These are phyloP conservation scores for Henricia sp. DNA, from an alignment of 53 echinoderm and acorn worm genomes.

Conservation along the genomic window DNA sequence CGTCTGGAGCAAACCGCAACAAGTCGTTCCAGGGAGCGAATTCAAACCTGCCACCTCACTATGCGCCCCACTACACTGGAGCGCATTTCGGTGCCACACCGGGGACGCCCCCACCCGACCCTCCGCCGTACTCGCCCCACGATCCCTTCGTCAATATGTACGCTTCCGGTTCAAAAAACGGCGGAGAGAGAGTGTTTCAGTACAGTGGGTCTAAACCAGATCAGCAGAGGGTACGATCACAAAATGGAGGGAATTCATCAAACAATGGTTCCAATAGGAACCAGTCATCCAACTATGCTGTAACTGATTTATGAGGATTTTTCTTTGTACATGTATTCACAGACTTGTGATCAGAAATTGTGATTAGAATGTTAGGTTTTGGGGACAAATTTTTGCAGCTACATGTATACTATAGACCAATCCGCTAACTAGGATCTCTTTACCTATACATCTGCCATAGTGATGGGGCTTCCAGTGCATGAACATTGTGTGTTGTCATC, in stretches of 20 bases:
- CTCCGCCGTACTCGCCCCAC: conserved; percentile 94
- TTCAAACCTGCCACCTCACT: conserved; percentile 54
- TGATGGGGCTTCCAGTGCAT: too few relatives aligned
- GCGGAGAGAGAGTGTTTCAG: conserved; percentile 31
- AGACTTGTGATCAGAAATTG: too few relatives aligned
- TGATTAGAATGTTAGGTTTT: too few relatives aligned
- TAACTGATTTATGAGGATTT: conserved; percentile 52
- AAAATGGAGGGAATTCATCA: not conserved
- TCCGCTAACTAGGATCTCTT: too few relatives aligned
- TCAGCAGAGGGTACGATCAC: conserved; percentile 26
- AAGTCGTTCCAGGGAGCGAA: conserved; percentile 20
- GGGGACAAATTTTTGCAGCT: too few relatives aligned
- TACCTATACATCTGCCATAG: too few relatives aligned
- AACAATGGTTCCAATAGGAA: conserved; percentile 2
- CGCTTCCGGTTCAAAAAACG: conserved; percentile 43
- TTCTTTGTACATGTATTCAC: too few relatives aligned
- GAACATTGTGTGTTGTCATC: too few relatives aligned
- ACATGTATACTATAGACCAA: too few relatives aligned
- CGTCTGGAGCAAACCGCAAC: not conserved
- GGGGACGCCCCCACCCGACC: conserved; percentile 73
- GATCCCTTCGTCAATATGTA: conserved; percentile 75
- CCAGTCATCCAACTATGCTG: conserved; percentile 32
- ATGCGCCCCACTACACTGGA: conserved; percentile 36
- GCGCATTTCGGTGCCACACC: conserved; percentile 18
- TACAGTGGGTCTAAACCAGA: conserved; percentile 17